Conservation (phyloP, 2,797 vertebrate species). For the Luscinia megarhynchos region DNA sequence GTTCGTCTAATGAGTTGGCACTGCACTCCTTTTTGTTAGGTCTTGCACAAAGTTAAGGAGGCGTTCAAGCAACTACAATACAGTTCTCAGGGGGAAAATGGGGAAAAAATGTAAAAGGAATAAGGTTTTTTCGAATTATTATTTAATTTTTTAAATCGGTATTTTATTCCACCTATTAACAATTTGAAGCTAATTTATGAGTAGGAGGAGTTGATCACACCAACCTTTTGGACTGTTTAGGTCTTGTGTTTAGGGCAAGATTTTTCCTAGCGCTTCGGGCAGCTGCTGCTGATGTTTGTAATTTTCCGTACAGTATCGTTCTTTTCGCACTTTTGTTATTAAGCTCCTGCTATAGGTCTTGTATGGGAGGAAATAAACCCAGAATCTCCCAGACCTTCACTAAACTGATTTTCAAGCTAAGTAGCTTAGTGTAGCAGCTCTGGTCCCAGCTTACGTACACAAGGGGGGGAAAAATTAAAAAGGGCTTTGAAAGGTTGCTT, state of each 20-base stretch:
- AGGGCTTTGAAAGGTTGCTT: conserved; percentile 44
- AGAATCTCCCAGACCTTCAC: conserved; percentile 52
- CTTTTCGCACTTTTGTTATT: conserved; percentile 47
- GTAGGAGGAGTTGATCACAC: not conserved
- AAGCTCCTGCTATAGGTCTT: conserved; percentile 49
- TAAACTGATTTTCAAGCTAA: conserved; percentile 75
- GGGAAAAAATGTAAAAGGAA: not conserved
- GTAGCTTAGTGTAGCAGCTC: conserved; percentile 66
- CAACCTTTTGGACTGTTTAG: not conserved
- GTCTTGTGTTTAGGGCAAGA: not conserved
- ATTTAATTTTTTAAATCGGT: not conserved
- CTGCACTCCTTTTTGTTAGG: not conserved
- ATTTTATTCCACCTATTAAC: not conserved
- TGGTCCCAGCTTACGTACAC: conserved; percentile 54
- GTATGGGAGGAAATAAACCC: conserved; percentile 37
- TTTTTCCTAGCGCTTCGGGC: not conserved
- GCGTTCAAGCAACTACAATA: not conserved
- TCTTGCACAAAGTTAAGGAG: conserved; percentile 42
- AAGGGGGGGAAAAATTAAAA: conserved; percentile 17
- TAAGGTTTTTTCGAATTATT: rapidly evolving
- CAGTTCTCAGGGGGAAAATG: rapidly evolving
- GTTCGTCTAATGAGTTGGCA: conserved; percentile 28
- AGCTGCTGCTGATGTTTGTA: conserved; percentile 19
- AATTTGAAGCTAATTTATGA: not conserved
- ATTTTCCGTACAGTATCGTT: conserved; percentile 55